phyloP scores from a whole-genome alignment of 2,888 invertebrate species.

The Phortica magna region DNA sequence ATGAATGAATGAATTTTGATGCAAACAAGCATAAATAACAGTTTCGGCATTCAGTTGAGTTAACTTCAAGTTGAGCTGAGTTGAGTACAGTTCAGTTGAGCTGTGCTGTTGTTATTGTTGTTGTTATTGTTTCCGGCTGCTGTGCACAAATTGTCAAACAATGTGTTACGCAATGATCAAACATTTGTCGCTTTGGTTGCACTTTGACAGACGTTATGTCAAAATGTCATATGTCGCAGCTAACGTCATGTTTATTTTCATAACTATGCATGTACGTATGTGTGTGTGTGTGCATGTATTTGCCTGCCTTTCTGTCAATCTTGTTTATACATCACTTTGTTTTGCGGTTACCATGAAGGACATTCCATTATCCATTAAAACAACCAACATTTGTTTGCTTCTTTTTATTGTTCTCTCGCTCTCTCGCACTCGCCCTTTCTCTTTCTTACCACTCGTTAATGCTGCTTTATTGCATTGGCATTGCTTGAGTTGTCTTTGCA shows the following conservation, averaged over 20 bases:
- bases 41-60: neutral
- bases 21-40: neutral
- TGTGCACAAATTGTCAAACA: neutral
- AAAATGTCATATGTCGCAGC: neutral
- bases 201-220: too few relatives aligned
- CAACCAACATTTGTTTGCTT: neutral
- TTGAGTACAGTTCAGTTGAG: neutral
- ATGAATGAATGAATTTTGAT: neutral
- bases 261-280: neutral
- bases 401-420: too few relatives aligned
- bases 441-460: too few relatives aligned
- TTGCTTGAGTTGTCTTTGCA: too few relatives aligned
- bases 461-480: too few relatives aligned
- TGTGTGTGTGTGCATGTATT: neutral
- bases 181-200: neutral
- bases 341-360: neutral
- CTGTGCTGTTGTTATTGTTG: neutral
- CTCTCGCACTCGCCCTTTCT: too few relatives aligned
- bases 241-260: neutral
- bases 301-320: neutral
- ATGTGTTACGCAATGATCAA: neutral
- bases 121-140: neutral
- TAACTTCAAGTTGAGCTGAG: constrained; percentile 10
- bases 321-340: neutral
- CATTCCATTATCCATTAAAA: neutral